Conservation (phyloP, 1,140 invertebrate species). For the Triops cancriformis region DNA sequence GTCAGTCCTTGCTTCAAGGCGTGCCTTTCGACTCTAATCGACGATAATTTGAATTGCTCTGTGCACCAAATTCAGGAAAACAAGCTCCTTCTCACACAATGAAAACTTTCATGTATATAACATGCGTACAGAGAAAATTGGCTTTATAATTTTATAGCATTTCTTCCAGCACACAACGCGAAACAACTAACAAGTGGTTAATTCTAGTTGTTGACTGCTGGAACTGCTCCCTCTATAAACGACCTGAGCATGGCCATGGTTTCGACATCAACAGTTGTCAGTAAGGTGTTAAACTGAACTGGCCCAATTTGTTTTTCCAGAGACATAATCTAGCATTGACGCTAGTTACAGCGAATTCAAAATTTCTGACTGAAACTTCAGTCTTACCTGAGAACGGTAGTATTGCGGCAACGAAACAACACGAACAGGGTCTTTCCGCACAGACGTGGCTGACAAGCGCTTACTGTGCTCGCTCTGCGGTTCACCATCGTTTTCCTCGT, state of each 20-base stretch:
- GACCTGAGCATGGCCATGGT: slow-evolving; percentile 52
- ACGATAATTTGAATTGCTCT: too few species aligned
- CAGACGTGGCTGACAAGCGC: not conserved
- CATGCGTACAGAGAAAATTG: too few species aligned
- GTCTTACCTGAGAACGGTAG: slow-evolving; percentile 23
- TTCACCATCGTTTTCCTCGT: slow-evolving; percentile 19
- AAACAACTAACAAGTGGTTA: too few species aligned
- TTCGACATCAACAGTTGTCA: slow-evolving; percentile 55
- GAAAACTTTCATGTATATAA: too few species aligned
- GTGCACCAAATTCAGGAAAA: too few species aligned
- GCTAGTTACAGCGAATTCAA: not conserved
- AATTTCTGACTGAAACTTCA: not conserved
- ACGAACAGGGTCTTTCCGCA: slow-evolving; percentile 23
- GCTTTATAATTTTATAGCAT: too few species aligned
- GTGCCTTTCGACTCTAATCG: too few species aligned
- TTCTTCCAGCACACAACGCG: too few species aligned
- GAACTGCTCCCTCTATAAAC: slow-evolving; percentile 24
- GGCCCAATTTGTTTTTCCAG: slow-evolving; percentile 55
- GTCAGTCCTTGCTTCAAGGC: too few species aligned
- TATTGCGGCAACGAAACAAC: slow-evolving; percentile 26
- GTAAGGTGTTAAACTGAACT: slow-evolving; percentile 57
- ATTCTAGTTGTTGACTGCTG: too few species aligned
- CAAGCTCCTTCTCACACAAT: too few species aligned
- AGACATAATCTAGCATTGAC: slow-evolving; percentile 49
- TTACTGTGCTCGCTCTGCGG: slow-evolving; percentile 24